Percentiles rank a stretch among this genome's conserved stretches.
phyloP scores from a whole-genome alignment of 2,888 invertebrate genomes.

The Rhagophthalmus giganteus region DNA sequence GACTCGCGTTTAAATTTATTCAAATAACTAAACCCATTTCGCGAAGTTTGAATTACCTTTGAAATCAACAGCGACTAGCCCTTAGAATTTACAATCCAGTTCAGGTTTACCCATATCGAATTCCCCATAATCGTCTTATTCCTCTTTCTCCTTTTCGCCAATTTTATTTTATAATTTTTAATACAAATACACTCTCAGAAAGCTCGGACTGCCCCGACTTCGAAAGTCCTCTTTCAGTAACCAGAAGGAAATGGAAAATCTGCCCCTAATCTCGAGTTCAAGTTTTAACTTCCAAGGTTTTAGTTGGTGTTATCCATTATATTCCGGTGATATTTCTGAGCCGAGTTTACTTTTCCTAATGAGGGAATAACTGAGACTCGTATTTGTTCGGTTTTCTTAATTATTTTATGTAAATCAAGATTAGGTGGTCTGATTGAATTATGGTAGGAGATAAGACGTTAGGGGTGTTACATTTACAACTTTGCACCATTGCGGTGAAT shows the following conservation, averaged over 20 bases:
- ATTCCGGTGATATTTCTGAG: constrained; percentile 8
- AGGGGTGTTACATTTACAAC: constrained; percentile 48
- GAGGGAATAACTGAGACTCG: constrained; percentile 11
- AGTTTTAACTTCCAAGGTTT: constrained; percentile 6
- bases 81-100: no score
- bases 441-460: constrained; percentile 44
- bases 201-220: not conserved
- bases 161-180: not conserved
- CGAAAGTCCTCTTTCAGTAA: not conserved
- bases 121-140: not conserved
- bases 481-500: constrained; percentile 46
- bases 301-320: constrained; percentile 1
- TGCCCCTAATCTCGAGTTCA: constrained; percentile 7
- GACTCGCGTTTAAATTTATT: no score
- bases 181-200: no score
- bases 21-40: no score
- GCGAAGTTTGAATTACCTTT: no score
- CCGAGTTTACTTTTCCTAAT: constrained; percentile 15
- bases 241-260: constrained; percentile 2
- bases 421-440: constrained; percentile 44
- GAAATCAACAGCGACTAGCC: no score
- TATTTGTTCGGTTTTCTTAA: constrained; percentile 34
- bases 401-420: constrained; percentile 44
- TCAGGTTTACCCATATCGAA: no score
- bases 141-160: not conserved